Evolutionary conservation across 2,113 vertebrate species (phyloP), one percentile per base, ranked within the genome.

Genomic region (Platycercus adscitus): DNA sequence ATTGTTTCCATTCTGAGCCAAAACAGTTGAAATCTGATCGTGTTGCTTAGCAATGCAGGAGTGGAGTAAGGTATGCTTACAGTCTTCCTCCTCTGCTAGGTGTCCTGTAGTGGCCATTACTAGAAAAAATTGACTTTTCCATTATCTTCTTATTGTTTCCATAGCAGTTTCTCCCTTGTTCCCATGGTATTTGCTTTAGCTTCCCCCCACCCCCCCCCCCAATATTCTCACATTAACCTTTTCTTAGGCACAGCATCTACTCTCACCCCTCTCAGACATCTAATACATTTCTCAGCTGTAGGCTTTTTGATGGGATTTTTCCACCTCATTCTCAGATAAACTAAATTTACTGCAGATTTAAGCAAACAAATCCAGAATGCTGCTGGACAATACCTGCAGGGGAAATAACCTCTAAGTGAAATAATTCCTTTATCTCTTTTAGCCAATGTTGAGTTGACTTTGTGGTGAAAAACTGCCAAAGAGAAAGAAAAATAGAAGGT

Each of bases 41-140:
- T 66, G 95, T 96, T 97, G 94, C 95, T 95, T 96, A 97, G 95
- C 88, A 91, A 95, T 95, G n/a, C 16, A 81, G 47, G 41, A 88
- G 70, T 21, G 16, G 64, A 85, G 86, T 64, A 77, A 90, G 47
- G 47, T 80, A 24, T 24, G 50, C 41, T 89, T 44, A 31, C 91
- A 92, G 65, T 63, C 61, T 41, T 94, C 63, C 71, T 94, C 56
- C 81, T 83, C 88, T 90, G 80, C 72, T 73, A 80, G 64, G 66
- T 88, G 73, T 93, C 80, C 94, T 95, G 78, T 88, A 91, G 85
- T 1, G 2, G 80, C 73, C 81, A 79, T 87, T 91, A 86, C 81
- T 77, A 53, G 43, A 68, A 87, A 93, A 94, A 91, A 87, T 37
- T 61, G 72, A 86, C 63, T 90, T 82, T 94, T 91, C 94, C 61